Percentiles rank a stretch among this genome's conserved stretches.
Conservation (phyloP, 1,140 invertebrate species). For the Dryas iulia region DNA sequence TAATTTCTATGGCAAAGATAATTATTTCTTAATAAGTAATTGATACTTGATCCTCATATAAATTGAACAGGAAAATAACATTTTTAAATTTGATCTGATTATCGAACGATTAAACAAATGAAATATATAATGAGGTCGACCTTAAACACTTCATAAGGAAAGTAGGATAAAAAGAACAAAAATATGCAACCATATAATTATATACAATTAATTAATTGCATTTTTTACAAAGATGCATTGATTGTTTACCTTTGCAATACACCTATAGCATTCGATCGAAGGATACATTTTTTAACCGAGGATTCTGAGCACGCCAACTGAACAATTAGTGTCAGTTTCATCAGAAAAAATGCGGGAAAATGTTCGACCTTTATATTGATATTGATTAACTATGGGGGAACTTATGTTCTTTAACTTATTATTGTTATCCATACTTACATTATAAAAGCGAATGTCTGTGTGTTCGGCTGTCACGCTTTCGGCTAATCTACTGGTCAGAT, state of each 20-base stretch:
- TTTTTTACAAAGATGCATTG: not conserved
- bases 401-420: no score
- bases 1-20: not conserved
- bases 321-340: slow-evolving; percentile 17
- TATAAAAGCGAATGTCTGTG: no score
- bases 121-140: not conserved
- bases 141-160: not conserved
- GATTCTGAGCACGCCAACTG: slow-evolving; percentile 2
- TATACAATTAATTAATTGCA: not conserved
- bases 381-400: not conserved
- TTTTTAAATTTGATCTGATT: not conserved
- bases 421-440: no score
- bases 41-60: not conserved
- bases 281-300: slow-evolving; percentile 12
- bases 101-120: not conserved
- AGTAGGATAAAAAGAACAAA: not conserved
- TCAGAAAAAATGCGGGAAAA: slow-evolving; percentile 16
- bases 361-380: not conserved
- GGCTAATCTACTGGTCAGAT: no score
- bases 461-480: no score
- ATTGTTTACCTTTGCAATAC: slow-evolving; percentile 3
- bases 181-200: not conserved
- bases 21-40: not conserved
- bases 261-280: slow-evolving; percentile 2
- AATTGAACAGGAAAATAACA: not conserved